Evolutionary conservation across 1,140 invertebrate species (phyloP).

Genomic region (Thalassaphorura encarpata): DNA sequence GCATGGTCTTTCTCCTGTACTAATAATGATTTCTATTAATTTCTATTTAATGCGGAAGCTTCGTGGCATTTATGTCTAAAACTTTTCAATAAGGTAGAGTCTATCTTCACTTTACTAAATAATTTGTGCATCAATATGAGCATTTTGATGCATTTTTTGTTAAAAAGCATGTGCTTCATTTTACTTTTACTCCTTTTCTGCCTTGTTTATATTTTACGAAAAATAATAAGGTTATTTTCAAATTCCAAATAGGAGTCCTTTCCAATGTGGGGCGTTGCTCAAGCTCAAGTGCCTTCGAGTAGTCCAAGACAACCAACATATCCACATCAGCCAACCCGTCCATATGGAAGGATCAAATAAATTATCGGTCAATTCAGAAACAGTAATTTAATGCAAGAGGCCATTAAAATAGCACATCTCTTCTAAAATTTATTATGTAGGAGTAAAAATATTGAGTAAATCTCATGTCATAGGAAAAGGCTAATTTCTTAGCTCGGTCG

Average conservation of each 20-base stretch:
- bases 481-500: background rate
- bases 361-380: constrained; percentile 25
- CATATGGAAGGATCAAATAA: background rate
- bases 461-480: background rate
- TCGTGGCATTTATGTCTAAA: background rate
- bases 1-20: no score
- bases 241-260: constrained; percentile 25
- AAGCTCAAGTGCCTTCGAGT: constrained; percentile 20
- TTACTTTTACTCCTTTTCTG: no score
- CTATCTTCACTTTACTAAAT: background rate
- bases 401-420: background rate
- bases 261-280: constrained; percentile 29
- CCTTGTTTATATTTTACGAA: no score
- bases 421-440: background rate
- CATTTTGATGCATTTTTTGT: no score
- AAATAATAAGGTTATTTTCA: no score
- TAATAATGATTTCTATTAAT: no score
- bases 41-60: background rate
- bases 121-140: background rate
- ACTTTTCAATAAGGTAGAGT: background rate
- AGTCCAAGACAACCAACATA: constrained; percentile 5
- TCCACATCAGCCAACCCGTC: constrained; percentile 1
- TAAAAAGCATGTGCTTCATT: no score
- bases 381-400: constrained; percentile 17
- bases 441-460: background rate